phyloP scores from a whole-genome alignment of 2,888 invertebrate genomes.

The Rotaria macrura region DNA sequence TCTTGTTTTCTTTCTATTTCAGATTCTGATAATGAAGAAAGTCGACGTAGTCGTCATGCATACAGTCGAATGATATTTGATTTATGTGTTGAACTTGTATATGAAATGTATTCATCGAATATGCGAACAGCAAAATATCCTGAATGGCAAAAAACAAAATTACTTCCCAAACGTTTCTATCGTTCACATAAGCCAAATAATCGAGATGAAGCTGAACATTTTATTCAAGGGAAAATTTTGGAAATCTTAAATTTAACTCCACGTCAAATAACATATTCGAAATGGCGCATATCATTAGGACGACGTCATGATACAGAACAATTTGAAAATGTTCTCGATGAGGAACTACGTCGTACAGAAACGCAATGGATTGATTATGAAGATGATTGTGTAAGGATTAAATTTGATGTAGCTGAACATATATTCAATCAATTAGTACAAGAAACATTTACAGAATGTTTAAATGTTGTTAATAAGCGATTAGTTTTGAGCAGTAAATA shows the following conservation, averaged over 20 bases:
- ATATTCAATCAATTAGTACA: constrained; percentile 55
- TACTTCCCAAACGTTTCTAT: neutral
- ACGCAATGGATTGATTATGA: constrained; percentile 66
- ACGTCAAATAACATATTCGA: neutral
- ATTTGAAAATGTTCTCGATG: neutral
- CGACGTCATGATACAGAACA: neutral
- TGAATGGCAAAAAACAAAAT: neutral
- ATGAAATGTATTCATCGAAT: constrained; percentile 6
- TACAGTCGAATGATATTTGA: neutral
- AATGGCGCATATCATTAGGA: neutral
- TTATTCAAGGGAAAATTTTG: neutral
- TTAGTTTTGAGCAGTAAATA: neutral
- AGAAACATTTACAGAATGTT: constrained; percentile 48
- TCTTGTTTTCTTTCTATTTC: too few species aligned
- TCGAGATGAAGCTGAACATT: neutral
- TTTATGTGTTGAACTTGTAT: constrained; percentile 3
- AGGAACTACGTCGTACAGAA: constrained; percentile 63
- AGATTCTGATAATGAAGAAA: neutral
- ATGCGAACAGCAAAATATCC: neutral
- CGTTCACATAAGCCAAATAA: neutral
- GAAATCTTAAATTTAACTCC: constrained; percentile 8
- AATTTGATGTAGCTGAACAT: constrained; percentile 55
- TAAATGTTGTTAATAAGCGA: neutral
- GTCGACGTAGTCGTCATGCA: neutral
- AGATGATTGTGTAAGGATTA: constrained; percentile 61